Percentiles rank a stretch among this genome's conserved stretches.
These are phyloP conservation scores for Mythimna lalbum DNA, from an alignment of 2,888 invertebrate genomes.

Conservation along the genomic window DNA sequence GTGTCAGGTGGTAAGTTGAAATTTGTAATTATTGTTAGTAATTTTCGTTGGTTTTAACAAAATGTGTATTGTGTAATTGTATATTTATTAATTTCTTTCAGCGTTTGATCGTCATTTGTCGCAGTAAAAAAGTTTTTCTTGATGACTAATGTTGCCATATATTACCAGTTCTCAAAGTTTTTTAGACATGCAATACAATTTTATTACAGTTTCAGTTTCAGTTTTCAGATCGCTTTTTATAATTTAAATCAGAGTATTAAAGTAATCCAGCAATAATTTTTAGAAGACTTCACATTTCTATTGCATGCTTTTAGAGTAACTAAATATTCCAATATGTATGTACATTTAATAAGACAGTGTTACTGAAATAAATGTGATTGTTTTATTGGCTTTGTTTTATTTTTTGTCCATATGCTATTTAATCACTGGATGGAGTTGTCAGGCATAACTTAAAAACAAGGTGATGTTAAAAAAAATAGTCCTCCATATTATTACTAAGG, in stretches of 20 bases:
- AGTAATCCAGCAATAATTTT: conserved; percentile 15
- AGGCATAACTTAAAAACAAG: too few species aligned
- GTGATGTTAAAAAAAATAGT: too few species aligned
- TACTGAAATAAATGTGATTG: conserved; percentile 57
- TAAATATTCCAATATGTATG: conserved; percentile 59
- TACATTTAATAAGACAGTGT: conserved; percentile 59
- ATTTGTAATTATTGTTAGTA: conserved; percentile 7
- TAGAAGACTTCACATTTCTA: not conserved
- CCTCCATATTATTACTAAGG: too few species aligned
- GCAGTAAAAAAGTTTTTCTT: not conserved
- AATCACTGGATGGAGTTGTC: too few species aligned
- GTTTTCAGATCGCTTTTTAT: conserved; percentile 23
- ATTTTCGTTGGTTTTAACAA: not conserved
- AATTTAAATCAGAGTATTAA: conserved; percentile 9
- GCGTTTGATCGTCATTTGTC: not conserved
- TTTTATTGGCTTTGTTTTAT: conserved; percentile 52
- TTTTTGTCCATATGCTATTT: not conserved
- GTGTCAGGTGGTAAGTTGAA: not conserved
- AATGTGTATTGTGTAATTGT: conserved; percentile 10
- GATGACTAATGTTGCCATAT: not conserved
- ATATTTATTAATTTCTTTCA: conserved; percentile 21
- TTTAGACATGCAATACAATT: not conserved
- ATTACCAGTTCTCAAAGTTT: not conserved
- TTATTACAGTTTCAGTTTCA: too few species aligned
- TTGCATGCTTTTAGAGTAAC: conserved; percentile 31